Evolutionary conservation across 2,113 vertebrate genomes (phyloP).

Genomic region (Vicugna pacos): DNA sequence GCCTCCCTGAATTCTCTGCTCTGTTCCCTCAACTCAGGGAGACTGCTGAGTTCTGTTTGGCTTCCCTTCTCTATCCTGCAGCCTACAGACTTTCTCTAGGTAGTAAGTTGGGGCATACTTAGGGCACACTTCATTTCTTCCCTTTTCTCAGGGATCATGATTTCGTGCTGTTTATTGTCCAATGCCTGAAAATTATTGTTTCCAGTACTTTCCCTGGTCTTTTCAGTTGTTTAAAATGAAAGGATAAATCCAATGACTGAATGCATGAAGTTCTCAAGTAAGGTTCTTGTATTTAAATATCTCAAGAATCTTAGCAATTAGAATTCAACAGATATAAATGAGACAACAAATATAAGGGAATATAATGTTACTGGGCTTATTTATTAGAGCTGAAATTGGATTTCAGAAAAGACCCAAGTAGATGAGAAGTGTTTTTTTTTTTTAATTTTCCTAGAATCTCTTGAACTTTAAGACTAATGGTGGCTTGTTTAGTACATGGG

Average conservation of each 20-base stretch:
- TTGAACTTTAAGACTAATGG: background rate
- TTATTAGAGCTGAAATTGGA: background rate
- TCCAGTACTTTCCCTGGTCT: background rate
- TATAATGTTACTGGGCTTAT: background rate
- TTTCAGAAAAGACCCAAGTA: background rate
- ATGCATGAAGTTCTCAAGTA: background rate
- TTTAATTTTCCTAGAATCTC: background rate
- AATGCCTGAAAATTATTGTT: background rate
- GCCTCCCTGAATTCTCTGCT: background rate
- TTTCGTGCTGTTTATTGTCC: background rate
- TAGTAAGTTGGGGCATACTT: background rate
- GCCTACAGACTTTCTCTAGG: background rate
- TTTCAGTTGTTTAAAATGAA: background rate
- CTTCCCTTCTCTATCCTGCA: background rate
- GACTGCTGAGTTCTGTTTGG: background rate
- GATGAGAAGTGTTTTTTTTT: background rate
- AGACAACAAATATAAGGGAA: background rate
- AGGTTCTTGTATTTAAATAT: background rate
- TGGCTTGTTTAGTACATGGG: background rate
- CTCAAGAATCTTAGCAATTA: background rate
- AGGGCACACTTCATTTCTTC: background rate
- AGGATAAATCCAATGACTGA: background rate
- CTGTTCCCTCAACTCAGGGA: background rate
- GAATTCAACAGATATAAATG: background rate
- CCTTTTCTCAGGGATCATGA: background rate